Evolutionary conservation across 2,113 vertebrate genomes (phyloP), one percentile per base, ranked within the genome.

Genomic region (Azemiops feae): DNA sequence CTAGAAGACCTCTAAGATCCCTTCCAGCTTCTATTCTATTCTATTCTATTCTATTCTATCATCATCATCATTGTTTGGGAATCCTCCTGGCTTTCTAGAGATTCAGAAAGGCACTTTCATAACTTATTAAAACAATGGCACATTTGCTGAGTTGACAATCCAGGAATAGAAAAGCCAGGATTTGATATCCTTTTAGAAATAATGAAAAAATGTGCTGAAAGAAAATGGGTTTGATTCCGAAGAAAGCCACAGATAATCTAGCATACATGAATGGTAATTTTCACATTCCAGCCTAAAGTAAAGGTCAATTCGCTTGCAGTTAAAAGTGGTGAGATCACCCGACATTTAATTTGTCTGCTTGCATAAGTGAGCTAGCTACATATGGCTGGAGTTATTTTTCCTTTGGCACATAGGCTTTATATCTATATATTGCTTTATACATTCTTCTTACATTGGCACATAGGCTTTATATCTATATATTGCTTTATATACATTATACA

Each of bases 271-370:
- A 60, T 91, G 69, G 6, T 85, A 87, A 60, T 12, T 89, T 39
- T 92, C 58, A 88, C 58, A 89, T 74, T 88, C 69, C 43, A 10
- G 69, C 47, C 4, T 60, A 85, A 39, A 89, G 39, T 50, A 92
- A 93, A 94, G 53, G 8, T 86, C 94, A 95, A 91, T 81, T 34
- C 55, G 0, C 4, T 93, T 94, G 5, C 16, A 87, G 45, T 23
- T 93, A 95, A 94, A 94, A 9, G 7, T 34, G 16, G 27, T 86
- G 2, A 89, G 54, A 57, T 0, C 81, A 11, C 55, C 39, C 64
- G 47, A 4, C 22, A 2, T 92, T 90, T 85, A 57, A 34, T 87
- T 92, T 60, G 54, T 39, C 16, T 53, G 1, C 12, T 22, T 93
- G 69, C 92, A 47, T 47, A 14, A 95, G 89, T 6, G 22, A 89